phyloP scores from a whole-genome alignment of 1,140 invertebrate genomes.

The Cydia pomonella region DNA sequence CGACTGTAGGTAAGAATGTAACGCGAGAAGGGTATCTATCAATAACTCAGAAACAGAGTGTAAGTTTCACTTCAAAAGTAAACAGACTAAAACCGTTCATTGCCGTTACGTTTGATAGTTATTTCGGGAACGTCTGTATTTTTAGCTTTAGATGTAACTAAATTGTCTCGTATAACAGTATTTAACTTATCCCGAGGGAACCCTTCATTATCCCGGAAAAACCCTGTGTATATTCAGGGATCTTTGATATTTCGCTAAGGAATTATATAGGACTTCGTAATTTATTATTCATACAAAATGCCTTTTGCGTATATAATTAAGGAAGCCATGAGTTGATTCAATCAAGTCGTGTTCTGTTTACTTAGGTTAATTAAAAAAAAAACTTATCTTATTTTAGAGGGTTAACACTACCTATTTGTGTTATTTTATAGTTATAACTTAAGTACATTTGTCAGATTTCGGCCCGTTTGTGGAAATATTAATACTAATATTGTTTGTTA shows the following conservation, averaged over 20 bases:
- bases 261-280: slow-evolving; percentile 10
- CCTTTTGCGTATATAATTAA: slow-evolving; percentile 6
- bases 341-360: neutral
- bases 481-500: too few relatives aligned
- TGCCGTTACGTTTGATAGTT: slow-evolving; percentile 11
- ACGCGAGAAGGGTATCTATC: neutral
- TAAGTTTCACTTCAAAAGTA: slow-evolving; percentile 5
- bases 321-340: neutral
- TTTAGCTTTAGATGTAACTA: slow-evolving; percentile 17
- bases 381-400: neutral
- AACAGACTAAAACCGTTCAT: neutral
- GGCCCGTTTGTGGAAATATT: too few relatives aligned
- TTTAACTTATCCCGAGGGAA: slow-evolving; percentile 23
- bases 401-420: neutral
- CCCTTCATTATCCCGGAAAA: slow-evolving; percentile 28
- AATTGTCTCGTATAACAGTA: slow-evolving; percentile 25
- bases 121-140: slow-evolving; percentile 18
- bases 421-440: too few relatives aligned
- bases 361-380: neutral
- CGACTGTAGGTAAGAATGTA: too few relatives aligned
- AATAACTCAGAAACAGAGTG: neutral
- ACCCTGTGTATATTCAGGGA: slow-evolving; percentile 11
- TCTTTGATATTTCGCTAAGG: slow-evolving; percentile 22
- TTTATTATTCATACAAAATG: slow-evolving; percentile 14
- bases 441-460: too few relatives aligned